Evolutionary conservation across 2,113 vertebrate species (phyloP).

Genomic region (Corythaeola cristata): DNA sequence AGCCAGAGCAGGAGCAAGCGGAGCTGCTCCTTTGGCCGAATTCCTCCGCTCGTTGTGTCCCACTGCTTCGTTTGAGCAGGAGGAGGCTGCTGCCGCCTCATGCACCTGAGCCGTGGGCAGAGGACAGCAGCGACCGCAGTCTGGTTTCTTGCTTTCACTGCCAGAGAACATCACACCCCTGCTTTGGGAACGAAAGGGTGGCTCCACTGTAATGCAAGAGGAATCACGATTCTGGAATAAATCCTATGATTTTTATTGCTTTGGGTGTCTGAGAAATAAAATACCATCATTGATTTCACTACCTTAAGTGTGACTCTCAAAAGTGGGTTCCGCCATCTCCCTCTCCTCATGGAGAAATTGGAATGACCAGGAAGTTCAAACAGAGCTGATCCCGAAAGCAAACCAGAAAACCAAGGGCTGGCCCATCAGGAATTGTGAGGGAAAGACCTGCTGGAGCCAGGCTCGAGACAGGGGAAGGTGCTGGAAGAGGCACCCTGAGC

Average conservation of each 20-base stretch:
- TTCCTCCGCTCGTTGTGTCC: background rate
- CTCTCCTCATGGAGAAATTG: background rate
- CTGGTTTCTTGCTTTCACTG: background rate
- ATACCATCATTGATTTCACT: background rate
- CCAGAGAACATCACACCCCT: background rate
- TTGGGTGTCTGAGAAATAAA: background rate
- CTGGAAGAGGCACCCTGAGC: background rate
- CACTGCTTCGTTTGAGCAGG: background rate
- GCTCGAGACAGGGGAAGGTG: background rate
- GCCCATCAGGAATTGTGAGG: background rate
- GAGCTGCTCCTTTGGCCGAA: constrained; percentile 43
- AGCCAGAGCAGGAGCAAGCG: constrained; percentile 55
- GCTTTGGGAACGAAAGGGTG: background rate
- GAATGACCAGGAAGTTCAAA: background rate
- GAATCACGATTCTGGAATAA: background rate
- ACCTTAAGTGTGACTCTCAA: background rate
- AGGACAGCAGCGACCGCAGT: background rate
- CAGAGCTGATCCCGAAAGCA: background rate
- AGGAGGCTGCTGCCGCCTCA: background rate
- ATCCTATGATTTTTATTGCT: background rate
- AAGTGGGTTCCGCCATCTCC: background rate
- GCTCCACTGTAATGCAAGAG: background rate
- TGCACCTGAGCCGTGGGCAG: background rate
- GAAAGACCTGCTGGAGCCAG: background rate
- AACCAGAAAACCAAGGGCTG: background rate